These are phyloP conservation scores for Pygmarrhopalites habei DNA, from an alignment of 1,140 invertebrate species.

Conservation along the genomic window DNA sequence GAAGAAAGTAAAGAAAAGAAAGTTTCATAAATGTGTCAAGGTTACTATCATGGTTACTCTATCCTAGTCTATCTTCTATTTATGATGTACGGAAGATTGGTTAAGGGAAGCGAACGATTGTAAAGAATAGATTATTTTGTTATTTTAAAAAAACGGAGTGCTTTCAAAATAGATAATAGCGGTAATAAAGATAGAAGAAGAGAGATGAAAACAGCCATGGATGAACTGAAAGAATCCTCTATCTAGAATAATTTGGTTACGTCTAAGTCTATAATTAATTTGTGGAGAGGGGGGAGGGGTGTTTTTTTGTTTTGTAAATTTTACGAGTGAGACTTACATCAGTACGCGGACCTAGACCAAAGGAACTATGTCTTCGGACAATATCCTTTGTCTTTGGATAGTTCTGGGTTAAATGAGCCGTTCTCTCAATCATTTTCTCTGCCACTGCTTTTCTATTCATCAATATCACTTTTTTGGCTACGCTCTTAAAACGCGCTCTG, in stretches of 20 bases:
- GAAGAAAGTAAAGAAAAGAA: neutral
- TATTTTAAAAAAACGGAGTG: neutral
- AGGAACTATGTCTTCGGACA: conserved; percentile 4
- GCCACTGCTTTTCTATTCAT: conserved; percentile 35
- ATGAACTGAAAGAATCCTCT: too few species aligned
- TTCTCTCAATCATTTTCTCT: conserved; percentile 23
- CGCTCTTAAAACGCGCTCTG: conserved; percentile 21
- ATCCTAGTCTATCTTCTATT: neutral
- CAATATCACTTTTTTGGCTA: conserved; percentile 33
- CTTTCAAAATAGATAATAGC: neutral
- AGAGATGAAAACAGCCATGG: neutral
- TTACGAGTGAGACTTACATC: conserved; percentile 15
- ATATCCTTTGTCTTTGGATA: neutral
- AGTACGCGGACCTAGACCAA: conserved; percentile 6
- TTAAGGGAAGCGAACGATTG: neutral
- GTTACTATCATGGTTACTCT: neutral
- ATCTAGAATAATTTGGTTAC: too few species aligned
- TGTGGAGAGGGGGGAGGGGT: too few species aligned
- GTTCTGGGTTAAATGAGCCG: conserved; percentile 3
- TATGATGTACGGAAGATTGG: neutral
- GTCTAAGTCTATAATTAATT: too few species aligned
- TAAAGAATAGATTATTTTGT: neutral
- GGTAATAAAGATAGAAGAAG: neutral
- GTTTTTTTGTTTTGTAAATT: too few species aligned
- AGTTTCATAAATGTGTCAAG: neutral